Conservation (phyloP, 2,888 invertebrate genomes). For the Lasioglossum morio region DNA sequence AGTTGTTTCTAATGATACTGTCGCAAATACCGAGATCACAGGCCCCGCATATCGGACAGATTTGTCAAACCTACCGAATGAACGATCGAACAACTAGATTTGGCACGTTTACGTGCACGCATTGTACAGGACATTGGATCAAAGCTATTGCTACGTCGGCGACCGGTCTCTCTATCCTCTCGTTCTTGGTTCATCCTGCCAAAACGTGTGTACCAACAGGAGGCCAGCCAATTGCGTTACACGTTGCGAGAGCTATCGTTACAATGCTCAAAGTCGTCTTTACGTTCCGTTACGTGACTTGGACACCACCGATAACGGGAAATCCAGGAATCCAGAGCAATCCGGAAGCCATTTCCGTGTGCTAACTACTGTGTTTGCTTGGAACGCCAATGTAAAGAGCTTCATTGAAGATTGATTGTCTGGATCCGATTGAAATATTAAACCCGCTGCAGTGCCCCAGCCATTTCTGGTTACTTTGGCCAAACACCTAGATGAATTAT, state of each 20-base stretch:
- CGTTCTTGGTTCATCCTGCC: slow-evolving; percentile 65
- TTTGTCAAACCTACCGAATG: slow-evolving; percentile 61
- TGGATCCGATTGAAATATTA: slow-evolving; percentile 34
- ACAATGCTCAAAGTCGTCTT: slow-evolving; percentile 70
- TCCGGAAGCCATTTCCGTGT: slow-evolving; percentile 44
- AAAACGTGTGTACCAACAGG: slow-evolving; percentile 64
- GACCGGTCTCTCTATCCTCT: slow-evolving; percentile 52
- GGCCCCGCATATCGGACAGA: slow-evolving; percentile 37
- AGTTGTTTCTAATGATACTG: slow-evolving; percentile 37
- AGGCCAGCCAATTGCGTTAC: slow-evolving; percentile 65
- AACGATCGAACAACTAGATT: slow-evolving; percentile 69
- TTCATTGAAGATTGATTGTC: slow-evolving; percentile 47
- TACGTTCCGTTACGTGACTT: slow-evolving; percentile 68
- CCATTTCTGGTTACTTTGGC: background rate
- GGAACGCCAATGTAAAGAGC: slow-evolving; percentile 49
- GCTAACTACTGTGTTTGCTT: slow-evolving; percentile 48
- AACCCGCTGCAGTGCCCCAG: background rate
- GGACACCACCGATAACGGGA: slow-evolving; percentile 63
- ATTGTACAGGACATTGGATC: slow-evolving; percentile 65
- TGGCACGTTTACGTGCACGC: slow-evolving; percentile 68
- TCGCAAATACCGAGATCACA: slow-evolving; percentile 16
- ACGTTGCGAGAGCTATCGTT: slow-evolving; percentile 64
- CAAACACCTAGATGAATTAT: slow-evolving; percentile 11
- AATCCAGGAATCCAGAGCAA: slow-evolving; percentile 53
- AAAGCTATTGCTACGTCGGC: slow-evolving; percentile 61